Base-by-base conservation (phyloP, 2,888 invertebrate species). In the Marronus borbonicus region DNA sequence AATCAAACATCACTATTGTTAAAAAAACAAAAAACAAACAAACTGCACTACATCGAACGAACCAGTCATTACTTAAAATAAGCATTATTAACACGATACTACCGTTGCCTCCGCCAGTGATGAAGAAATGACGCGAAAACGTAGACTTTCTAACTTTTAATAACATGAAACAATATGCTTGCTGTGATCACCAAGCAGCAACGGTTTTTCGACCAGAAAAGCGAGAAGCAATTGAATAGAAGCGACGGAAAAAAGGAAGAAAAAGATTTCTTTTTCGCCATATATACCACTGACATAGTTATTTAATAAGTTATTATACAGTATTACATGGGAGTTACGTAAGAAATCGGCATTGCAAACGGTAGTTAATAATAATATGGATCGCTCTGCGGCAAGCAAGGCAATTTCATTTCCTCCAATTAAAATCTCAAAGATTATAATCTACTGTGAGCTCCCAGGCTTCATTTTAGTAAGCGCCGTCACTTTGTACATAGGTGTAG, bases 71-170 rank as follows among this genome's bases (percentile, higher is more conserved):
- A 62, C 31, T 62, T 24, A 14, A 50, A 60, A 60, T 39, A 39
- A 55, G 44, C 3, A 74, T 74, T 44, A 58, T 74, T 44, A 58
- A 24, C 60, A 49, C 36, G 20, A 58, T 39, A 28, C 28, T 24
- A 62, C 2, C 10, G 36, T 60, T 74, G 60, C 72, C 39, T 74
- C 60, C 60, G 24, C 39, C 10, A 24, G 10, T 39, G 72, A 74
- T 74, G 72, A 74, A 74, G 72, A 74, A 74, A 74, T 74, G 60
- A 74, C 72, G 58, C 60, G 72, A 74, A 74, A 74, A 74, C 72
- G 44, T 39, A 60, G 44, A 74, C 72, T 74, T 74, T 74, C 72
- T 74, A 72, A 74, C 72, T 74, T 72, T 60, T 74, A 74, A 74
- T 74, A 49, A 60, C 36, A 60, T 44, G 50, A 68, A 68, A 68